Base-by-base conservation (phyloP, 2,797 vertebrate species). In the Rhynchotus rufescens region DNA sequence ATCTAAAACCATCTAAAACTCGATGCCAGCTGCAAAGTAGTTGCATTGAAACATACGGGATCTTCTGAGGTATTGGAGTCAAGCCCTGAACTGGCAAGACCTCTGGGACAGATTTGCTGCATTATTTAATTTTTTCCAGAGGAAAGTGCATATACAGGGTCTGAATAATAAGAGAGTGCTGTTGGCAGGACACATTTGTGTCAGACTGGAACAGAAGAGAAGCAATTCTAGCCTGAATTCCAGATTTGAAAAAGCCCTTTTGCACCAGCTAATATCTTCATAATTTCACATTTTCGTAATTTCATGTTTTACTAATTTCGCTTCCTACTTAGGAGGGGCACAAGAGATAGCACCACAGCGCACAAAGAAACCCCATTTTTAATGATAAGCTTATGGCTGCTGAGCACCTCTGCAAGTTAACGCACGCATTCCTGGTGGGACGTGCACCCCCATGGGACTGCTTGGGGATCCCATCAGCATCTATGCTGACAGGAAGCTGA, bases 371-470 rank as follows among this genome's bases (percentile, higher is more conserved):
- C 74, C 56, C 34, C 38, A 12, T 36, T 80, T 34, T 66, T 66
- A 20, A 22, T 59, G 38, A 67, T 44, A 66, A 66, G 15, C 7
- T 89, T 42, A n/a, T 10, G 17, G 47, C 65, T 2, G 4, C 11
- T 6, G 9, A 86, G 36, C 15, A 56, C 34, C 26, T 47, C 67
- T n/a, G 16, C 10, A 51, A 81, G 57, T 19, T 80, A 78, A 30
- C 17, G 38, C 52, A 51, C 15, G 13, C 22, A 4, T 26, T 83
- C 44, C 54, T 12, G 49, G 40, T 22, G 23, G 15, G 15, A 40
- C 1, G 0, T 47, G 32, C 8, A 10, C 5, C 5, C 28, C 82
- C n/a, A 44, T 28, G 7, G 71, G 15, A 42, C 9, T 38, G 9
- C 20, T 36, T 40, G 26, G 34, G 17, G 34, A 64, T 26, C 40